A percentile compares a stretch with the other conserved stretches of the same genome.
Conservation (phyloP, 1,140 invertebrate genomes). For the Aphaenogaster floridana region DNA sequence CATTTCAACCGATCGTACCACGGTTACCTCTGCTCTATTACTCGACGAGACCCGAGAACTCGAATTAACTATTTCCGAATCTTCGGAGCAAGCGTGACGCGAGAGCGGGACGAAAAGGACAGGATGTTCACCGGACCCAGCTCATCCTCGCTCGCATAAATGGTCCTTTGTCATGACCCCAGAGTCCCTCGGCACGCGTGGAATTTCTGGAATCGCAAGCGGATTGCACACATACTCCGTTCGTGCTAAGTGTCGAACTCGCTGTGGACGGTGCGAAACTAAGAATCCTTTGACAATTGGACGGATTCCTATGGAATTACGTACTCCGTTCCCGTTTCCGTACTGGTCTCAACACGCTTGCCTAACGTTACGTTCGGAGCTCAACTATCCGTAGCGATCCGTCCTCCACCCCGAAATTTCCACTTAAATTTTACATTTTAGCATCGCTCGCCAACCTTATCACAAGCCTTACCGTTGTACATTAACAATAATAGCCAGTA, state of each 20-base stretch:
- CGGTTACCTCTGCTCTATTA: slow-evolving; percentile 25
- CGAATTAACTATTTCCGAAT: slow-evolving; percentile 65
- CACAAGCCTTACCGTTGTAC: background rate
- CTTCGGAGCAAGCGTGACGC: slow-evolving; percentile 19
- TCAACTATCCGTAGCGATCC: background rate
- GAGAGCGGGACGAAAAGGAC: slow-evolving; percentile 15
- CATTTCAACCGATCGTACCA: background rate
- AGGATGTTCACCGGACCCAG: background rate
- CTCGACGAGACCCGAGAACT: slow-evolving; percentile 49
- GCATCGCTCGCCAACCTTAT: background rate
- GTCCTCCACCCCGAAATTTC: background rate
- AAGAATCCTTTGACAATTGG: slow-evolving; percentile 56
- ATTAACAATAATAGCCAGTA: slow-evolving; percentile 28
- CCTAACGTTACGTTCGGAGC: background rate
- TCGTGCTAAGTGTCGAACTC: slow-evolving; percentile 49
- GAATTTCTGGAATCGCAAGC: slow-evolving; percentile 68
- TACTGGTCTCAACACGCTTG: background rate
- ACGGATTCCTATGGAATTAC: slow-evolving; percentile 41
- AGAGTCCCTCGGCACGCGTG: slow-evolving; percentile 14
- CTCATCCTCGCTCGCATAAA: slow-evolving; percentile 41
- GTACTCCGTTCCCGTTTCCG: background rate
- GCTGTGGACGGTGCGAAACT: slow-evolving; percentile 38
- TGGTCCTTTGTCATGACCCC: slow-evolving; percentile 62
- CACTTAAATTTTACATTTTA: slow-evolving; percentile 15
- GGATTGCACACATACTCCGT: slow-evolving; percentile 35